A percentile compares a stretch with the other conserved stretches of the same genome.
Conservation (phyloP, 2,113 vertebrate genomes). For the Clarias macrocephalus region DNA sequence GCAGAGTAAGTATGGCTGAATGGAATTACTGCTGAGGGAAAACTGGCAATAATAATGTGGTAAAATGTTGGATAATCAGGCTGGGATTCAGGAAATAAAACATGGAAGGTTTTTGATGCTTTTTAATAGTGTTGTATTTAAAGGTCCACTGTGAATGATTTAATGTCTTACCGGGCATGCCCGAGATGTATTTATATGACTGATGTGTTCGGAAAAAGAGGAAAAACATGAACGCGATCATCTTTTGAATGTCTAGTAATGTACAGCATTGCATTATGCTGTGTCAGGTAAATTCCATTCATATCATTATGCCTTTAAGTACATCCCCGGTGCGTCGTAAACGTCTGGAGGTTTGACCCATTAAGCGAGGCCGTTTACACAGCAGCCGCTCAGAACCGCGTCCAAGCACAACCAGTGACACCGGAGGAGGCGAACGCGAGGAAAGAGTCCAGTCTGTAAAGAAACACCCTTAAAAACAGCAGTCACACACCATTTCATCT, state of each 20-base stretch:
- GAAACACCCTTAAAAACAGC: constrained; percentile 41
- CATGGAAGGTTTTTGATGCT: constrained; percentile 44
- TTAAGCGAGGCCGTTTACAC: constrained; percentile 34
- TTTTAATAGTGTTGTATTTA: constrained; percentile 4
- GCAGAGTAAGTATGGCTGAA: constrained; percentile 40
- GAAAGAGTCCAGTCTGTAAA: constrained; percentile 43
- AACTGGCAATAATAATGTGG: constrained; percentile 43
- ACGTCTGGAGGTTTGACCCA: not conserved
- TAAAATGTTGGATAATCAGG: constrained; percentile 43
- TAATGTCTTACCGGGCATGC: constrained; percentile 42
- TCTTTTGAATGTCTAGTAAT: constrained; percentile 33
- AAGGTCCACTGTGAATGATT: constrained; percentile 42
- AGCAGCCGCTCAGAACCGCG: constrained; percentile 29
- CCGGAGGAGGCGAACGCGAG: constrained; percentile 14
- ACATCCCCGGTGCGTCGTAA: constrained; percentile 40
- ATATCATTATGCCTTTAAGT: constrained; percentile 27
- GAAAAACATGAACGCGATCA: constrained; percentile 24
- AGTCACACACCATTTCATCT: constrained; percentile 50
- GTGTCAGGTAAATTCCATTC: not conserved
- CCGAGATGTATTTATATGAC: constrained; percentile 36
- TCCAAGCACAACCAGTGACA: constrained; percentile 26
- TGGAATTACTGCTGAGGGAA: constrained; percentile 46
- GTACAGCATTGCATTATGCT: constrained; percentile 13
- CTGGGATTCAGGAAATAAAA: constrained; percentile 46
- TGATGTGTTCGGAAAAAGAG: constrained; percentile 9